A percentile compares a stretch with the other conserved stretches of the same genome.
Evolutionary conservation across 2,888 invertebrate species (phyloP).

Genomic region (Andricus curvator): DNA sequence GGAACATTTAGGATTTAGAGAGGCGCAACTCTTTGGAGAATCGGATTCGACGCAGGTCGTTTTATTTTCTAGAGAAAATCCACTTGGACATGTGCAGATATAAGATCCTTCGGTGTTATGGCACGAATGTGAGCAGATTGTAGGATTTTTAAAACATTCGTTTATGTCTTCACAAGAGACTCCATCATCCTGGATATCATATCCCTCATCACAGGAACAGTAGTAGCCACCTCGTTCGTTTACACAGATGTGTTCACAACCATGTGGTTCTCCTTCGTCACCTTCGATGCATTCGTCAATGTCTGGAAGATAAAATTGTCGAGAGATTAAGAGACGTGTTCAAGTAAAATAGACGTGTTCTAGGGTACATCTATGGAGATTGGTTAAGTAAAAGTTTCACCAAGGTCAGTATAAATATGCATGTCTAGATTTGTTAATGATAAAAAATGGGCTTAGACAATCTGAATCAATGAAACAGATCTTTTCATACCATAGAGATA

Average conservation of each 20-base stretch:
- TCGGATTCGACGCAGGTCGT: slow-evolving; percentile 59
- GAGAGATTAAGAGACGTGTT: too few relatives aligned
- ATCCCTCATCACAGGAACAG: slow-evolving; percentile 77
- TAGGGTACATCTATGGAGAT: too few relatives aligned
- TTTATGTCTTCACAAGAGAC: slow-evolving; percentile 70
- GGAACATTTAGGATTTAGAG: slow-evolving; percentile 59
- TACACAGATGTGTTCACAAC: slow-evolving; percentile 78
- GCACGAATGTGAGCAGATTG: slow-evolving; percentile 69
- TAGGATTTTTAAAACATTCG: slow-evolving; percentile 67
- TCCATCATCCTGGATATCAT: slow-evolving; percentile 70
- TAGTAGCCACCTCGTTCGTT: slow-evolving; percentile 77
- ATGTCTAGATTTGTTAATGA: too few relatives aligned
- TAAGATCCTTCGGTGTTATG: slow-evolving; percentile 68
- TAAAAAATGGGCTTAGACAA: too few relatives aligned
- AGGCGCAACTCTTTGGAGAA: slow-evolving; percentile 62
- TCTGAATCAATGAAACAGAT: too few relatives aligned
- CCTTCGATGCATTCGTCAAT: slow-evolving; percentile 80
- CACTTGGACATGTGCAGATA: slow-evolving; percentile 79
- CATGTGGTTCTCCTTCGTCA: slow-evolving; percentile 78
- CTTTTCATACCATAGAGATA: too few relatives aligned
- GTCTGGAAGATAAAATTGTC: slow-evolving; percentile 72
- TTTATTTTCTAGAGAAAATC: slow-evolving; percentile 64
- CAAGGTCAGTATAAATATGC: too few relatives aligned
- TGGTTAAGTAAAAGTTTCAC: too few relatives aligned
- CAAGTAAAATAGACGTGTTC: too few relatives aligned